phyloP scores from a whole-genome alignment of 2,888 invertebrate genomes.

The Tachina grossa region DNA sequence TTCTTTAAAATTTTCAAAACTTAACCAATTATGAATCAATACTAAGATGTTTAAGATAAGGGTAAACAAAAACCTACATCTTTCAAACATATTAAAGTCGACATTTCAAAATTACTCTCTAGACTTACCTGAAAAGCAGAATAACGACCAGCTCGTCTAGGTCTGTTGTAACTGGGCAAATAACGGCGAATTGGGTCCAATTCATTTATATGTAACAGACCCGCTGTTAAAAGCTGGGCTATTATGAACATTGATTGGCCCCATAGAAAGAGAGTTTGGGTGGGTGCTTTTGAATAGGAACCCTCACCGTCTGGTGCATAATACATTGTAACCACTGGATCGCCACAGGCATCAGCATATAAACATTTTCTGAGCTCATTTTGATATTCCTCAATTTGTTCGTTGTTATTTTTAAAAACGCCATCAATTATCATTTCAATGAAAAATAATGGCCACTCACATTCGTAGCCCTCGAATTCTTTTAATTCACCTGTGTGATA shows the following conservation, averaged over 20 bases:
- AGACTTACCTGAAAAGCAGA: constrained; percentile 96
- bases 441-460: constrained; percentile 99
- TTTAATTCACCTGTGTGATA: constrained; percentile 96
- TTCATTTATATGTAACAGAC: constrained; percentile 95
- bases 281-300: constrained; percentile 81
- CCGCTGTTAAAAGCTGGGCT: constrained; percentile 94
- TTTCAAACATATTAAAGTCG: constrained; percentile 9
- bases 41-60: constrained; percentile 40
- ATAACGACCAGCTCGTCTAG: constrained; percentile 94
- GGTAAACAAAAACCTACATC: constrained; percentile 46
- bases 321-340: constrained; percentile 97
- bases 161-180: constrained; percentile 97
- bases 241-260: constrained; percentile 98
- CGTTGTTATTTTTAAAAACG: constrained; percentile 92
- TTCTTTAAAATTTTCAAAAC: constrained; percentile 18
- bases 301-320: constrained; percentile 84
- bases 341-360: constrained; percentile 91
- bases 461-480: constrained; percentile 97
- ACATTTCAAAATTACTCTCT: neutral
- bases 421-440: constrained; percentile 98
- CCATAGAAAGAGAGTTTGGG: constrained; percentile 91
- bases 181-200: constrained; percentile 97
- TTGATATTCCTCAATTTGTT: constrained; percentile 96
- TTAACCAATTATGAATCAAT: constrained; percentile 55
- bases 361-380: constrained; percentile 91